Conservation (phyloP, 2,888 invertebrate genomes). For the Protula sp. region DNA sequence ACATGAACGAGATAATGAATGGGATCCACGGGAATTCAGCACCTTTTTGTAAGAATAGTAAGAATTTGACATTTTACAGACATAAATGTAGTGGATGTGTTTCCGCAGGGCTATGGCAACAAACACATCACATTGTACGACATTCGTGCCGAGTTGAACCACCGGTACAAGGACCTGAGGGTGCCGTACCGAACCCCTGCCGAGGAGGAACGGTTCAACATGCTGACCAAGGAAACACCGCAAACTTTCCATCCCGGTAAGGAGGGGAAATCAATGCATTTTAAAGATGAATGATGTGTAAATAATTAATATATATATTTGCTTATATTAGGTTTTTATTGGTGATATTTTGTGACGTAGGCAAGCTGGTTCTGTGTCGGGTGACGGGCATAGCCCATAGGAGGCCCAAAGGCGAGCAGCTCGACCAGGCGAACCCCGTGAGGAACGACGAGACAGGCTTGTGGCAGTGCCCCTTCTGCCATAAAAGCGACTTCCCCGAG, state of each 20-base stretch:
- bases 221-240: conserved; percentile 92
- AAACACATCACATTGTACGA: conserved; percentile 86
- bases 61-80: too few species aligned
- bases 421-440: conserved; percentile 93
- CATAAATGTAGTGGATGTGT: too few species aligned
- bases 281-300: background rate
- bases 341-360: conserved; percentile 29
- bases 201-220: conserved; percentile 84
- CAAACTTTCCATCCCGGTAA: conserved; percentile 88
- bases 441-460: conserved; percentile 88
- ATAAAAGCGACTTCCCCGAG: conserved; percentile 92
- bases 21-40: too few species aligned
- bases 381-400: conserved; percentile 71
- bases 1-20: too few species aligned
- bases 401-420: conserved; percentile 85
- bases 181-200: conserved; percentile 72
- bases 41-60: too few species aligned
- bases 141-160: conserved; percentile 90
- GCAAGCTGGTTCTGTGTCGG: conserved; percentile 63
- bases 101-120: conserved; percentile 64
- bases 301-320: background rate
- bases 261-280: conserved; percentile 1
- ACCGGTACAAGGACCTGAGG: conserved; percentile 85
- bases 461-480: conserved; percentile 97
- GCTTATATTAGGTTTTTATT: background rate